These are phyloP conservation scores for Platanista minor DNA, from an alignment of 2,113 vertebrate species.

Conservation along the genomic window DNA sequence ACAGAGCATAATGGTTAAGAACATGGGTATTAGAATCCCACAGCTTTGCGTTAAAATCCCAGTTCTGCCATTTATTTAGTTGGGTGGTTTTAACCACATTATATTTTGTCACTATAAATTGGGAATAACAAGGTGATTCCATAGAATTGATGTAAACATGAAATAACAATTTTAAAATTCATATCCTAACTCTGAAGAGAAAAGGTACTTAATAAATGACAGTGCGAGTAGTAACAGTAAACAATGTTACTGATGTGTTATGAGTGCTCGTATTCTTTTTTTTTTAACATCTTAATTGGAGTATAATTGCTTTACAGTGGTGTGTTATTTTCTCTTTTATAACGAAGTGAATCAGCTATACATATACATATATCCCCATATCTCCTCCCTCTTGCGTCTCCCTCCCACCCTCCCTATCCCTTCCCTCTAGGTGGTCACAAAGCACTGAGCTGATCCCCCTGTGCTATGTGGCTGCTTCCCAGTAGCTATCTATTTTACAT, in stretches of 20 bases:
- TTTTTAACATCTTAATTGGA: no score
- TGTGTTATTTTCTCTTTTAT: no score
- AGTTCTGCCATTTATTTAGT: not conserved
- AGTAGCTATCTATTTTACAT: no score
- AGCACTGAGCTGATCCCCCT: no score
- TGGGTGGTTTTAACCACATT: not conserved
- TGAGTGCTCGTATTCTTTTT: not conserved
- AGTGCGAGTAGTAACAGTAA: not conserved
- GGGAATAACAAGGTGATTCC: not conserved
- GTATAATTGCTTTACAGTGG: no score
- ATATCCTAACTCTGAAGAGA: not conserved
- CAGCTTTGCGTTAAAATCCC: not conserved
- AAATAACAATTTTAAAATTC: constrained; percentile 7
- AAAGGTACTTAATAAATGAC: not conserved
- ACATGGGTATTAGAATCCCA: not conserved
- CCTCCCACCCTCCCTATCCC: no score
- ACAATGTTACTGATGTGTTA: not conserved
- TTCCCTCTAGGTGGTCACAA: no score
- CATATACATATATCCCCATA: no score
- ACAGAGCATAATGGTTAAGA: not conserved
- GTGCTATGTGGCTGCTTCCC: no score
- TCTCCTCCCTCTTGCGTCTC: no score
- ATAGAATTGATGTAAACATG: not conserved
- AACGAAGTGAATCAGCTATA: no score
- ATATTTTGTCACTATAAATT: not conserved